Conservation (phyloP, 2,113 vertebrate species). For the Notechis scutatus region DNA sequence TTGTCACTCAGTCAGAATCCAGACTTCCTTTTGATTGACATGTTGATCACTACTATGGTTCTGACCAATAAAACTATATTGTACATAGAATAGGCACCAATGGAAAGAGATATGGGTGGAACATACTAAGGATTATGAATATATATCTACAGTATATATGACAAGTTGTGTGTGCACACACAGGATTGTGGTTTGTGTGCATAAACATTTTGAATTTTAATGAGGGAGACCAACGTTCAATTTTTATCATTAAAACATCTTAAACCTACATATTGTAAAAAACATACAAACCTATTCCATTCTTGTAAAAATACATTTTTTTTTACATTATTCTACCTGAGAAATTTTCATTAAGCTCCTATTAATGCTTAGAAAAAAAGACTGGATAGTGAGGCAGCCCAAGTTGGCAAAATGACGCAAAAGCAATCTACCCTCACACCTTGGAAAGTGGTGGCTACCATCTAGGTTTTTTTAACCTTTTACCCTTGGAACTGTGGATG, state of each 20-base stretch:
- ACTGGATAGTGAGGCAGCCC: neutral
- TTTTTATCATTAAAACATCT: neutral
- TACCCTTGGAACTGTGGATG: neutral
- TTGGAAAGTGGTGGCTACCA: neutral
- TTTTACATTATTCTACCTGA: neutral
- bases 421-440: neutral
- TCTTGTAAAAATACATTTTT: neutral
- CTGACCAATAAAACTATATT: too few relatives aligned
- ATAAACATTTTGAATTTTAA: neutral
- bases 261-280: neutral
- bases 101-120: too few relatives aligned
- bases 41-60: too few relatives aligned
- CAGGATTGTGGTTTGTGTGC: neutral
- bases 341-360: neutral
- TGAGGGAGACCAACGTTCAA: neutral
- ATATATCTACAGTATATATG: neutral
- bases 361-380: neutral
- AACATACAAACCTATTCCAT: neutral
- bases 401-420: neutral
- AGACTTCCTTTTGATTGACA: too few relatives aligned
- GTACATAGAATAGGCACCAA: too few relatives aligned
- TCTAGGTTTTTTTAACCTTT: neutral
- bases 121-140: too few relatives aligned
- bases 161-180: neutral
- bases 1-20: too few relatives aligned